phyloP scores from a whole-genome alignment of 2,113 vertebrate genomes.

The Varanus salvator region DNA sequence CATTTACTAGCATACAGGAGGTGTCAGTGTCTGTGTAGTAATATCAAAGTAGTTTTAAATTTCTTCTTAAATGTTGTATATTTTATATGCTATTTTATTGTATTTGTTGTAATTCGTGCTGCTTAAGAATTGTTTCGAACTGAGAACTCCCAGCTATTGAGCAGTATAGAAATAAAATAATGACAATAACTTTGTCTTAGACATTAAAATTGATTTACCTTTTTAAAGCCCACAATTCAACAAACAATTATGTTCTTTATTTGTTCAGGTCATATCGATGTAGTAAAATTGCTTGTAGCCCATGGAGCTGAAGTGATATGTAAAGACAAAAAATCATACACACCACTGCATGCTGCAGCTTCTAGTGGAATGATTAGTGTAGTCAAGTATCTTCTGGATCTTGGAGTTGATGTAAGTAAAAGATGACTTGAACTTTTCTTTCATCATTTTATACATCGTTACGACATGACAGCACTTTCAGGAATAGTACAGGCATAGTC shows the following conservation, averaged over 20 bases:
- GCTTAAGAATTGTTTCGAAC: too few relatives aligned
- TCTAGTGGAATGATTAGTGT: slow-evolving; percentile 97
- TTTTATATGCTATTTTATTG: too few relatives aligned
- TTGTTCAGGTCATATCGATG: slow-evolving; percentile 93
- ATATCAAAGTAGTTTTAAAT: too few relatives aligned
- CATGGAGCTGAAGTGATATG: slow-evolving; percentile 96
- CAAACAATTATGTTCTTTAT: slow-evolving; percentile 14
- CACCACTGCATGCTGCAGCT: slow-evolving; percentile 94
- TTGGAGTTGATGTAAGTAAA: slow-evolving; percentile 94
- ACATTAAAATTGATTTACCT: background rate
- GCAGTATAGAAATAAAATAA: too few relatives aligned
- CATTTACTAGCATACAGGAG: too few relatives aligned
- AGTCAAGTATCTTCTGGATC: slow-evolving; percentile 95
- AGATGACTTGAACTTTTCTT: background rate
- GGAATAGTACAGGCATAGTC: background rate
- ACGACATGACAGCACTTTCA: background rate
- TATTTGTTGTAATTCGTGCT: too few relatives aligned
- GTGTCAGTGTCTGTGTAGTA: too few relatives aligned
- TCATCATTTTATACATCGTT: background rate
- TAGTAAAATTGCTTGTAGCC: slow-evolving; percentile 93
- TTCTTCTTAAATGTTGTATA: too few relatives aligned
- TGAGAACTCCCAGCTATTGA: too few relatives aligned
- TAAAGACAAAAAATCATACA: slow-evolving; percentile 97
- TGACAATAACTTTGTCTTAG: too few relatives aligned
- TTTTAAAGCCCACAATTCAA: background rate